Conservation (phyloP, 2,113 vertebrate species). For the Suricata suricatta region DNA sequence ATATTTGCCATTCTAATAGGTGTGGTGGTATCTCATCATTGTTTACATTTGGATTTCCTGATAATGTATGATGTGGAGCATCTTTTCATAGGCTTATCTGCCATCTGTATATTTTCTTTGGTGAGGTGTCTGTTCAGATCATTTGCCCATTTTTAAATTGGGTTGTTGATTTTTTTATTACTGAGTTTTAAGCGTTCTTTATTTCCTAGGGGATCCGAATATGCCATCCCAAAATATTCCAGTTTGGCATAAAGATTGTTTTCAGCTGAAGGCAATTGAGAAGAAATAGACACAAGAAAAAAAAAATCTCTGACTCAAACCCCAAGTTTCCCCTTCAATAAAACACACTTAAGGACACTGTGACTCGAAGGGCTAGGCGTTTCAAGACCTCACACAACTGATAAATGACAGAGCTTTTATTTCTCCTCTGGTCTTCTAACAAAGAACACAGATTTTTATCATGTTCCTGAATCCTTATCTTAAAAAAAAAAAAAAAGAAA, state of each 20-base stretch:
- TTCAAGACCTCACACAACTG: background rate
- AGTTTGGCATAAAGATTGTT: background rate
- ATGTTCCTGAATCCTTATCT: background rate
- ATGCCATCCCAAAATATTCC: too few relatives aligned
- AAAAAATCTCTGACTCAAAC: background rate
- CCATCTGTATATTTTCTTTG: background rate
- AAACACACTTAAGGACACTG: background rate
- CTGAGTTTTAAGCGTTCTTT: background rate
- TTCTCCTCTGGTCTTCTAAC: background rate
- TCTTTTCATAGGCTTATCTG: background rate
- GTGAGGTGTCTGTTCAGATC: background rate
- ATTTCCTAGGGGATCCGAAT: background rate
- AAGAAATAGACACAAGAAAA: background rate
- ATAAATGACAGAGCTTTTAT: background rate
- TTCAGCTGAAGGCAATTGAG: background rate
- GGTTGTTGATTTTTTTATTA: background rate
- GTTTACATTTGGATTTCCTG: background rate
- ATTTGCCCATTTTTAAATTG: background rate
- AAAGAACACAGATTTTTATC: background rate
- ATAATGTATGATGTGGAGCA: background rate
- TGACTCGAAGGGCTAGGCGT: background rate
- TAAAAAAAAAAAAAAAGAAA: background rate
- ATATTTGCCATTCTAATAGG: background rate
- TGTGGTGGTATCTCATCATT: background rate
- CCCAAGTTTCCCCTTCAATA: background rate